Conservation (phyloP, 2,888 invertebrate species). For the Tenthredo mesomela region DNA sequence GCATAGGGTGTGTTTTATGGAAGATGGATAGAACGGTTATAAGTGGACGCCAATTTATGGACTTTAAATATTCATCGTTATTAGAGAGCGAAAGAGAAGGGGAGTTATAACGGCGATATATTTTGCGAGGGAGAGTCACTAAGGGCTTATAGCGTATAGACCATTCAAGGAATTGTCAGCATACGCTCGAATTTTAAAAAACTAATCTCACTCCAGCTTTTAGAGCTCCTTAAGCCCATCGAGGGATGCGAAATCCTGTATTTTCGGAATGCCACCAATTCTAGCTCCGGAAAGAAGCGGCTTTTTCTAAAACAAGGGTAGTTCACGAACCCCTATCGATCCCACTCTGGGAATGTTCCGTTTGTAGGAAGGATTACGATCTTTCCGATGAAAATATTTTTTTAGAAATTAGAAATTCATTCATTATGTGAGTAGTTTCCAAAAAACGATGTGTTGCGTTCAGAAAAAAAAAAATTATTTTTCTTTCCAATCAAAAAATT, state of each 20-base stretch:
- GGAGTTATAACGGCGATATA: neutral
- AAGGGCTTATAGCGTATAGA: neutral
- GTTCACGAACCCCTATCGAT: neutral
- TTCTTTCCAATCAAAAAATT: neutral
- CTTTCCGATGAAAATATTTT: neutral
- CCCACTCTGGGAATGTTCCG: neutral
- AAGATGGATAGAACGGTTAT: neutral
- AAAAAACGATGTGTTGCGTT: neutral
- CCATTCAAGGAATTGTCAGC: neutral
- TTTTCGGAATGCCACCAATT: neutral
- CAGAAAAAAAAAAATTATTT: neutral
- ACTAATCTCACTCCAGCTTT: neutral
- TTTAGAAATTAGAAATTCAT: neutral
- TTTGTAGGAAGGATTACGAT: neutral
- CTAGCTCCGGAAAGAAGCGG: neutral
- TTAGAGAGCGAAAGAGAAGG: neutral
- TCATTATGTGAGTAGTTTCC: neutral
- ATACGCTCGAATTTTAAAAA: neutral
- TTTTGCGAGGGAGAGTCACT: neutral
- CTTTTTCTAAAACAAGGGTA: neutral
- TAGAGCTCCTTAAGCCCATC: neutral
- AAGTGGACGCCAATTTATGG: neutral
- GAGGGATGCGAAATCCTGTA: neutral
- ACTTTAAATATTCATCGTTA: constrained; percentile 10
- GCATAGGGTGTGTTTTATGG: neutral